Conservation (phyloP, 1,140 invertebrate genomes). For the Zaprionus gabonicus region DNA sequence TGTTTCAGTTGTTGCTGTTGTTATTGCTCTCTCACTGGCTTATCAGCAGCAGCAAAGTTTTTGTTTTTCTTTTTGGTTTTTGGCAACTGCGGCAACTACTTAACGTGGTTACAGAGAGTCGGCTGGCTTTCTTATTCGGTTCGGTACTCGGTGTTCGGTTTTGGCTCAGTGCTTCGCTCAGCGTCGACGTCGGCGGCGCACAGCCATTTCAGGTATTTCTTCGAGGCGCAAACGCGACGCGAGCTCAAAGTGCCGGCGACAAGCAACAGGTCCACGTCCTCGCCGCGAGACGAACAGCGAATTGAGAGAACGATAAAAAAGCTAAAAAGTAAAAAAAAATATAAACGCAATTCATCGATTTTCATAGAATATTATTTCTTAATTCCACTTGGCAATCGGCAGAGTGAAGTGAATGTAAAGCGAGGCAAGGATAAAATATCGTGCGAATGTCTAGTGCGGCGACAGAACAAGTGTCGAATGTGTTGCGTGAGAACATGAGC, state of each 20-base stretch:
- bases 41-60: conserved; percentile 41
- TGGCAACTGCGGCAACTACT: conserved; percentile 28
- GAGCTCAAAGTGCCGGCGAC: conserved; percentile 64
- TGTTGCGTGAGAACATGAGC: conserved; percentile 34
- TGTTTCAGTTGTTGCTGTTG: not conserved
- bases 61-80: conserved; percentile 17
- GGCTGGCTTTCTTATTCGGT: conserved; percentile 23
- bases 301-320: not conserved
- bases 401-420: conserved; percentile 13
- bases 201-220: conserved; percentile 55
- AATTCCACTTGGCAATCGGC: not conserved
- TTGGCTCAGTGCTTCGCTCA: conserved; percentile 49
- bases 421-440: conserved; percentile 42
- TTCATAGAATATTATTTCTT: not conserved
- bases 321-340: not conserved
- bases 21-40: conserved; percentile 12
- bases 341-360: not conserved
- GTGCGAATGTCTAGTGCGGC: conserved; percentile 9
- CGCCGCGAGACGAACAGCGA: conserved; percentile 1
- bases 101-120: conserved; percentile 29
- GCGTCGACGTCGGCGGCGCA: conserved; percentile 4
- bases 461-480: conserved; percentile 35
- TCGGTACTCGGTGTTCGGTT: conserved; percentile 9
- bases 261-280: conserved; percentile 57
- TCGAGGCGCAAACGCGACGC: conserved; percentile 63